Base-by-base conservation (phyloP, 2,888 invertebrate genomes). In the Drosophila atripex region DNA sequence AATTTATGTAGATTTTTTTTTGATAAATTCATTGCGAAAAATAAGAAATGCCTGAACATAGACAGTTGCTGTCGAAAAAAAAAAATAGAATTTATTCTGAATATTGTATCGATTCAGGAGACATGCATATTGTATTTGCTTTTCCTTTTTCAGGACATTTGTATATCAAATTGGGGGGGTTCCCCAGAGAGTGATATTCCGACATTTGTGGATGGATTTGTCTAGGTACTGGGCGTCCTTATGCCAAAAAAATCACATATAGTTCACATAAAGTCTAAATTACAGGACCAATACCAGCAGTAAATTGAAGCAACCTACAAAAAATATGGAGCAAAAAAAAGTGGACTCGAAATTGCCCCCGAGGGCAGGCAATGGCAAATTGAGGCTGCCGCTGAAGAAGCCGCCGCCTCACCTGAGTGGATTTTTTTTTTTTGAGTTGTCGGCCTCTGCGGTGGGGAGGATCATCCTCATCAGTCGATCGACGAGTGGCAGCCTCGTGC, bases 401-500 rank as follows among this genome's bases (percentile, higher is more conserved):
- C 79, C 61, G 60, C 52, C 54, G 68, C 56, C 46, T 45, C 43
- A 47, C 35, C 28, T n/a, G 21, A 23, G n/a, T 21, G 14, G 25
- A 4, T 23, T 23, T 23, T 23, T 23, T 23, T 23, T 23, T 23
- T 23, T 4, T 4, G 5, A 4, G 21, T 14, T 39, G 9, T 11
- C 18, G 32, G 14, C 1, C 16, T 8, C n/a, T 54, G 30, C 9
- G 23, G 23, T 35, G 21, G 12, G 21, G 12, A 25, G 18, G 49
- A 53, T 72, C 68, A 58, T 43, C 43, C 43, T 71, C 80, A 75
- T 65, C 68, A 58, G 75, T 75, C 82, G 85, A 85, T 85, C 78
- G 85, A 84, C 85, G 87, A 85, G 86, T 82, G 87, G 82, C 85
- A 77, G 87, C 85, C 85, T 76, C 85, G 85, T 85, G 85, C 85